phyloP scores from a whole-genome alignment of 2,888 invertebrate species.

The Zygothrica quintamaculata region DNA sequence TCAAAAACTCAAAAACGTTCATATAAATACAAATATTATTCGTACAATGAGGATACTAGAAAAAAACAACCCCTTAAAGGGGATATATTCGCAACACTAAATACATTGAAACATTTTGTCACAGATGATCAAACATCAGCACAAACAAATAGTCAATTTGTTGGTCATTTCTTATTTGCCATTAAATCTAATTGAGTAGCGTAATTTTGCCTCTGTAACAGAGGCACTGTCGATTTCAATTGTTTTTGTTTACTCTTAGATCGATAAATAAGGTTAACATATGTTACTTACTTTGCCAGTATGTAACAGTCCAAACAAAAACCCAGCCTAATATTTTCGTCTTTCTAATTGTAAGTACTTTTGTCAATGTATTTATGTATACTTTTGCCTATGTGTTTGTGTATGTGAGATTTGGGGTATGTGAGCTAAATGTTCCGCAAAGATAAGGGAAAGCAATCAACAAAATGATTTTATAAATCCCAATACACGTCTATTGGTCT shows the following conservation, averaged over 20 bases:
- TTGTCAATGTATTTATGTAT: conserved; percentile 1
- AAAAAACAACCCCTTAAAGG: conserved; percentile 38
- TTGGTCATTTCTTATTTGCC: conserved; percentile 80
- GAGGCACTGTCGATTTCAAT: conserved; percentile 40
- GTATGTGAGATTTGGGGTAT: conserved; percentile 2
- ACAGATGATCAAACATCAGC: conserved; percentile 75
- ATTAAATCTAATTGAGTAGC: conserved; percentile 74
- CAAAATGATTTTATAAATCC: conserved; percentile 30
- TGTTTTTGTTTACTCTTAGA: conserved; percentile 55
- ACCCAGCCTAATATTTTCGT: conserved; percentile 4
- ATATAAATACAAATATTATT: too few species aligned
- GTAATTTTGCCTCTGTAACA: conserved; percentile 36
- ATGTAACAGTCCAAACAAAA: conserved; percentile 17
- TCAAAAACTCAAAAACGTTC: too few species aligned
- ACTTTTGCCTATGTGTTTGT: conserved; percentile 1
- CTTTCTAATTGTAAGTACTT: too few species aligned
- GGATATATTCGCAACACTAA: conserved; percentile 15
- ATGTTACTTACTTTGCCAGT: conserved; percentile 57
- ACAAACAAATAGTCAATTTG: conserved; percentile 78
- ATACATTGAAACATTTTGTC: conserved; percentile 67
- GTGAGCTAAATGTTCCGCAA: conserved; percentile 23
- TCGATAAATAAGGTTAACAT: conserved; percentile 66
- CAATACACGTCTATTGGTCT: too few species aligned
- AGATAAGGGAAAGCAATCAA: conserved; percentile 48
- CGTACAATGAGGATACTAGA: neutral